Evolutionary conservation across 92 coral and sea anemone species (phyloP).

Genomic region (Isaurus tuberculatus): DNA sequence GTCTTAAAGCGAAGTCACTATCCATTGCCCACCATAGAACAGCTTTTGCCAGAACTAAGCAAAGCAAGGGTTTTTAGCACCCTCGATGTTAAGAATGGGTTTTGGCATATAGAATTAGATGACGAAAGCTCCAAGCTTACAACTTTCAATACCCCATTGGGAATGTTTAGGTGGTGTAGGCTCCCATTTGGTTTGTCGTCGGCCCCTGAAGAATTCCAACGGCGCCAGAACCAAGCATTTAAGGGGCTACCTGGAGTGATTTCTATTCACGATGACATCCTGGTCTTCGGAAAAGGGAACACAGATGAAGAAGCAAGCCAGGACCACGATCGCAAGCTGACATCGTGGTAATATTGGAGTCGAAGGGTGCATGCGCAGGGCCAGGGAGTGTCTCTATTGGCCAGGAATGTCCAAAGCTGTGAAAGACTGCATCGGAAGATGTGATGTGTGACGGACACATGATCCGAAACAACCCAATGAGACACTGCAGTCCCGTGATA

Average conservation of each 20-base stretch:
- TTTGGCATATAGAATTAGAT: neutral
- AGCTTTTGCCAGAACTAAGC: constrained; percentile 39
- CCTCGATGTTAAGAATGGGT: neutral
- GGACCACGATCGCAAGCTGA: too few species aligned
- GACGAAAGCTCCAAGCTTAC: neutral
- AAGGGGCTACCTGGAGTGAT: too few species aligned
- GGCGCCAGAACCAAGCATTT: constrained; percentile 41
- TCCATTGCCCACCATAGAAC: constrained; percentile 41
- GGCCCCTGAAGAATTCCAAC: constrained; percentile 57
- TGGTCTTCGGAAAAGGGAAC: too few species aligned
- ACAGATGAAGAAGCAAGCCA: too few species aligned
- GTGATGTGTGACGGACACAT: neutral
- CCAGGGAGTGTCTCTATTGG: neutral
- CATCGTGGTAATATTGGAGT: neutral
- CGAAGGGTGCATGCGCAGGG: neutral
- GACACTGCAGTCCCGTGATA: neutral
- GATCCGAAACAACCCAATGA: neutral
- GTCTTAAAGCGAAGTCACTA: neutral
- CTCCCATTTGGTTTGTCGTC: neutral
- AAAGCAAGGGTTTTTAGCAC: constrained; percentile 35
- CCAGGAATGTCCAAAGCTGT: neutral
- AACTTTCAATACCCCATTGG: neutral
- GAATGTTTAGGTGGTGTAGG: neutral
- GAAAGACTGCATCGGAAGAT: neutral
- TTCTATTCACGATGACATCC: too few species aligned